These are phyloP conservation scores for Sesia bembeciformis DNA, from an alignment of 2,888 invertebrate genomes.

Conservation along the genomic window DNA sequence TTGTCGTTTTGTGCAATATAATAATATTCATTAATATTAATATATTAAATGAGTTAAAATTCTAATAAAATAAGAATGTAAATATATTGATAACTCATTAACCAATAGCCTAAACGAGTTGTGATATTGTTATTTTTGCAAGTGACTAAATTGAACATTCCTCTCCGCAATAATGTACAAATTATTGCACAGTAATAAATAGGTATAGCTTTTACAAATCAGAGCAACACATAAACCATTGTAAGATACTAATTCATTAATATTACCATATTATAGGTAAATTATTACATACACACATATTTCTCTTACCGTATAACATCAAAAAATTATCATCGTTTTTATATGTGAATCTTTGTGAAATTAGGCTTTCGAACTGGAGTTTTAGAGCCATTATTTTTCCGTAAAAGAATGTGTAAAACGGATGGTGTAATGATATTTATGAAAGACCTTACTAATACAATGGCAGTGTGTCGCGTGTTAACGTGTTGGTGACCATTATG, in stretches of 20 bases:
- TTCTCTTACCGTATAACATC: too few species aligned
- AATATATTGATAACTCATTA: too few species aligned
- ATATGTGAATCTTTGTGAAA: too few species aligned
- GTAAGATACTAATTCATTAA: slow-evolving; percentile 8
- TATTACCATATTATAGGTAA: too few species aligned
- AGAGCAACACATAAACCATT: slow-evolving; percentile 21
- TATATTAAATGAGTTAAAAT: too few species aligned
- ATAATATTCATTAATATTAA: too few species aligned
- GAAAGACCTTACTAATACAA: slow-evolving; percentile 17
- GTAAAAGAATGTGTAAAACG: background rate
- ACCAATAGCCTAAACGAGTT: background rate
- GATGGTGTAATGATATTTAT: background rate
- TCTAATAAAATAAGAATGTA: too few species aligned
- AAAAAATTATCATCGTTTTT: too few species aligned
- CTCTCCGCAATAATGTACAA: slow-evolving; percentile 15
- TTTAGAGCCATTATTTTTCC: background rate
- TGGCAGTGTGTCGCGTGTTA: slow-evolving; percentile 44
- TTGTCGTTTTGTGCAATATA: too few species aligned
- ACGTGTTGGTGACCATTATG: slow-evolving; percentile 35
- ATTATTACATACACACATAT: too few species aligned
- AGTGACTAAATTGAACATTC: background rate
- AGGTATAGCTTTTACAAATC: slow-evolving; percentile 17
- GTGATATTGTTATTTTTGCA: background rate
- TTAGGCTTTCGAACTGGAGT: background rate
- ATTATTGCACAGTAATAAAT: slow-evolving; percentile 16